These are phyloP conservation scores for Pseudomyrmex cubaensis DNA, from an alignment of 1,140 invertebrate species.

Conservation along the genomic window DNA sequence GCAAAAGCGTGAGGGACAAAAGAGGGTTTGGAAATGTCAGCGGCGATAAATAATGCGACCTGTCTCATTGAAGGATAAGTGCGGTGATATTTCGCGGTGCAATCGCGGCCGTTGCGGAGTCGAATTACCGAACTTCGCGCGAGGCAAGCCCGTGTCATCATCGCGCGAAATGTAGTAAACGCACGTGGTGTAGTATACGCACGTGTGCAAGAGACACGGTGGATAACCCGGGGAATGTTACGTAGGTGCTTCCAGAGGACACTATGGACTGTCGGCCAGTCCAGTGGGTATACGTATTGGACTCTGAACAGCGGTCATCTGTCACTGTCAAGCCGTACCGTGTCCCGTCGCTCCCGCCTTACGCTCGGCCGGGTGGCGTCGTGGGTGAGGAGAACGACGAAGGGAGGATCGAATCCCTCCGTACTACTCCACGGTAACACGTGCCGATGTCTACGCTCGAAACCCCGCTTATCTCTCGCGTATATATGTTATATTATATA, in stretches of 20 bases:
- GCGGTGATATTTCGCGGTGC: constrained; percentile 77
- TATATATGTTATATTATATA: constrained; percentile 57
- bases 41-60: constrained; percentile 68
- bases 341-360: constrained; percentile 60
- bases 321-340: constrained; percentile 76
- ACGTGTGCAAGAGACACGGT: constrained; percentile 8
- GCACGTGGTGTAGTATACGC: constrained; percentile 33
- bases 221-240: constrained; percentile 64
- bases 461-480: constrained; percentile 25
- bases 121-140: constrained; percentile 69
- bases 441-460: constrained; percentile 77
- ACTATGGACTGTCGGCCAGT: constrained; percentile 73
- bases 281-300: constrained; percentile 75
- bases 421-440: constrained; percentile 70
- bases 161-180: neutral
- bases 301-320: constrained; percentile 79
- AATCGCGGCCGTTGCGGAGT: constrained; percentile 72
- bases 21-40: constrained; percentile 69
- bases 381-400: constrained; percentile 64
- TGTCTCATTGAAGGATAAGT: constrained; percentile 71
- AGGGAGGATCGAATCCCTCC: constrained; percentile 72
- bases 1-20: neutral
- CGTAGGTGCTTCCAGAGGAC: constrained; percentile 67
- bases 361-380: constrained; percentile 65
- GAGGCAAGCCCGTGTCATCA: constrained; percentile 19